Base-by-base conservation (phyloP, 2,888 invertebrate species). In the Drosophila histrio region DNA sequence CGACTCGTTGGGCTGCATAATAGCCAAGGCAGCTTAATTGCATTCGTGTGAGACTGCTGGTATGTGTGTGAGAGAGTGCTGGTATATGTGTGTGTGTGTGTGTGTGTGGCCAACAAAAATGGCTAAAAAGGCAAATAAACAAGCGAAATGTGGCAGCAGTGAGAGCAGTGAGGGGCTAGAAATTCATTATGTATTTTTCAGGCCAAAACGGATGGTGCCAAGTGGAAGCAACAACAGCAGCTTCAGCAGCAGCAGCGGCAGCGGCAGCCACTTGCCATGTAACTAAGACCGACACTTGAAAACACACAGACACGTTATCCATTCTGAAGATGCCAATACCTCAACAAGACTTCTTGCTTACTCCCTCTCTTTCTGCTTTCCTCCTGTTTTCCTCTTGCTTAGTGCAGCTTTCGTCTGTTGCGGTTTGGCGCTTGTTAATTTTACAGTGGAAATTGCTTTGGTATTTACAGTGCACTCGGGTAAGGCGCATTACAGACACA, bases 371-470 rank as follows among this genome's bases (percentile, higher is more conserved):
- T 4, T 28, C 28, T 11, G 7, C 15, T 21, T 11, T n/a, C 9
- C 13, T n/a, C 0, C 9, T 15, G 5, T 17, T 4, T 15, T 13
- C 8, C 53, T 11, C 7, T 32, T 52, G 17, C 53, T 28, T 58
- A 50, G 58, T n/a, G 34, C 34, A 44, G 44, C 13, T 36, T 64
- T 44, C 57, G 53, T 72, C 67, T 60, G 77, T 52, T 78, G 80
- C 79, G 88, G 88, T 67, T 84, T 77, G 83, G 79, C 70, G 85
- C 87, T 84, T 87, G 84, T 88, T 88, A 88, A 84, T 84, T 84
- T 84, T 87, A 68, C 82, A 84, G 72, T 81, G 76, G 67, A 84
- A 84, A 84, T 84, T 84, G 88, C 85, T 88, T 83, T 75, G 87
- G 78, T 84, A 88, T 84, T 84, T 84, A 88, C 84, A 82, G 77